These are phyloP conservation scores for Anastrepha ludens DNA, from an alignment of 1,140 invertebrate genomes.

Conservation along the genomic window DNA sequence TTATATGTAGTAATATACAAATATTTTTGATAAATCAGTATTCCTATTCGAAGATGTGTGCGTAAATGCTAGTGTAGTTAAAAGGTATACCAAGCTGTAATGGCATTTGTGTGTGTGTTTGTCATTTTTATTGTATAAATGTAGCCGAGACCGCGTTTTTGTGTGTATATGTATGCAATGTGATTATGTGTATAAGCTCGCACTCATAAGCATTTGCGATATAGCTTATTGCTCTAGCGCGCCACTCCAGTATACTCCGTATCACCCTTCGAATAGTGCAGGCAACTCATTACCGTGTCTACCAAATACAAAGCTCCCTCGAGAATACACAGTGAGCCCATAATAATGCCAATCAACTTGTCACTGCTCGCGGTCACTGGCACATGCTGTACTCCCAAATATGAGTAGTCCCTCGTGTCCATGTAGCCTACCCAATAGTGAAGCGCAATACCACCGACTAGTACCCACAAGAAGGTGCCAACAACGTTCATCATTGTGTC, in stretches of 20 bases:
- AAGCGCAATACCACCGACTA: slow-evolving; percentile 86
- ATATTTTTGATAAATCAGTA: not conserved
- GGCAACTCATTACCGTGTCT: slow-evolving; percentile 84
- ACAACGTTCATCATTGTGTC: slow-evolving; percentile 92
- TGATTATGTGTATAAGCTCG: not conserved
- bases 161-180: not conserved
- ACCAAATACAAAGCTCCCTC: slow-evolving; percentile 85
- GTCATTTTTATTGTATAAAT: not conserved
- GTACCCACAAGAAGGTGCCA: slow-evolving; percentile 87
- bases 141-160: too few relatives aligned
- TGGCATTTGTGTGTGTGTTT: not conserved
- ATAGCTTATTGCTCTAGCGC: not conserved
- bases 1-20: not conserved
- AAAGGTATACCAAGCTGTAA: too few relatives aligned
- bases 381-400: slow-evolving; percentile 73
- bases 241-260: slow-evolving; percentile 56
- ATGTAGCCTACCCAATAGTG: slow-evolving; percentile 92
- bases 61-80: too few relatives aligned
- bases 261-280: slow-evolving; percentile 82
- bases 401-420: slow-evolving; percentile 82
- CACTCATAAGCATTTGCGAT: not conserved
- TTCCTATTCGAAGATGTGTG: not conserved
- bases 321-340: slow-evolving; percentile 86
- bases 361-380: slow-evolving; percentile 75
- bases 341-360: slow-evolving; percentile 84